Evolutionary conservation across 2,888 invertebrate species (phyloP).

Genomic region (Mycalesis mineus): DNA sequence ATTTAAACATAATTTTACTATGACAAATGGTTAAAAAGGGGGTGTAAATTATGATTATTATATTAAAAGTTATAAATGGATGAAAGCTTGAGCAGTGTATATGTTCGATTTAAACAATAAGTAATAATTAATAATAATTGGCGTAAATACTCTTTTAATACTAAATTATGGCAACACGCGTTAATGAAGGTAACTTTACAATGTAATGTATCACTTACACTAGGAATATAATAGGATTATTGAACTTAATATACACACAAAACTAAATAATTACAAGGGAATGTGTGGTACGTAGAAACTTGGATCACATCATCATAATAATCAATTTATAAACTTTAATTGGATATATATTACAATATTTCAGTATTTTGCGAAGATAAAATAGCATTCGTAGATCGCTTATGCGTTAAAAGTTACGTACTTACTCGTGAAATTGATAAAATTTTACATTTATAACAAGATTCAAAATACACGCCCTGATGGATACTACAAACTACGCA

Average conservation of each 20-base stretch:
- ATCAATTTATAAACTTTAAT: neutral
- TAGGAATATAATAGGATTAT: constrained; percentile 42
- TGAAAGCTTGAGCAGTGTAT: constrained; percentile 10
- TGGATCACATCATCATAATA: constrained; percentile 22
- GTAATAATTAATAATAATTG: constrained; percentile 45
- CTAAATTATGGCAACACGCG: constrained; percentile 70
- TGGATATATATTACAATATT: neutral
- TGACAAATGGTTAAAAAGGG: neutral
- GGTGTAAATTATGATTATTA: neutral
- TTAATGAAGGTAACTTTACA: constrained; percentile 67
- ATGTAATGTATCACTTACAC: constrained; percentile 43
- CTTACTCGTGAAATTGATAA: constrained; percentile 45
- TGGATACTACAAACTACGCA: constrained; percentile 24
- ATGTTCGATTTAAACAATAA: constrained; percentile 3
- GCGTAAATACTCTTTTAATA: constrained; percentile 35
- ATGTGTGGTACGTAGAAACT: constrained; percentile 43
- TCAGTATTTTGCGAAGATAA: neutral
- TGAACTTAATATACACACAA: constrained; percentile 59
- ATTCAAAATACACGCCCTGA: constrained; percentile 44
- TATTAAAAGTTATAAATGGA: neutral
- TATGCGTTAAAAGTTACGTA: constrained; percentile 15
- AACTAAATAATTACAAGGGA: constrained; percentile 51
- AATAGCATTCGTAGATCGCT: neutral
- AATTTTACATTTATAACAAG: constrained; percentile 68
- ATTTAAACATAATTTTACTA: neutral